Conservation (phyloP, 1,140 invertebrate genomes). For the Lordiphosa stackelbergi region DNA sequence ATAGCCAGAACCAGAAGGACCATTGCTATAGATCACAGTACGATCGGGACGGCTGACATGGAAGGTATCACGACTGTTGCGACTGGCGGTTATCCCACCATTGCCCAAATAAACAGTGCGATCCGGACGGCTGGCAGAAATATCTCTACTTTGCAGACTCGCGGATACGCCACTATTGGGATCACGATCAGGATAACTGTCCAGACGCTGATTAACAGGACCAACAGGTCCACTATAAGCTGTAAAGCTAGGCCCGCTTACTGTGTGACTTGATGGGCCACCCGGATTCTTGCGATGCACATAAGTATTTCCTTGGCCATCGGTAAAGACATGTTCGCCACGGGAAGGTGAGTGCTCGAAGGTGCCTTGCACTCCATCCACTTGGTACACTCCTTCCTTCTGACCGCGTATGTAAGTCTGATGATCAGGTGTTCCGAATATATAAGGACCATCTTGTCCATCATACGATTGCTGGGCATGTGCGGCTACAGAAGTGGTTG, state of each 20-base stretch:
- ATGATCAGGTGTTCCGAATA: slow-evolving; percentile 40
- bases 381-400: slow-evolving; percentile 46
- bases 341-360: slow-evolving; percentile 40
- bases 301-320: slow-evolving; percentile 37
- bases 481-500: no score
- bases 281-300: slow-evolving; percentile 6
- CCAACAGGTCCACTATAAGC: slow-evolving; percentile 1
- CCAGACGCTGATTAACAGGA: neutral
- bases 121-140: no score
- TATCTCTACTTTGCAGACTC: no score
- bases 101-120: no score
- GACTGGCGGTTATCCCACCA: no score
- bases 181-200: no score
- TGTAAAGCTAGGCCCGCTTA: slow-evolving; percentile 19
- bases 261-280: slow-evolving; percentile 5
- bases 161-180: neutral
- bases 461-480: slow-evolving; percentile 32
- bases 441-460: slow-evolving; percentile 43
- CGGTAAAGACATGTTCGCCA: slow-evolving; percentile 29
- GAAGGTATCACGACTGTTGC: no score
- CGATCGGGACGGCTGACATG: no score
- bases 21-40: no score
- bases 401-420: slow-evolving; percentile 52
- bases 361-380: slow-evolving; percentile 40
- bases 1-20: no score